Evolutionary conservation across 2,888 invertebrate species (phyloP), one percentile per base, ranked within the genome.

Genomic region (Phortica magna): DNA sequence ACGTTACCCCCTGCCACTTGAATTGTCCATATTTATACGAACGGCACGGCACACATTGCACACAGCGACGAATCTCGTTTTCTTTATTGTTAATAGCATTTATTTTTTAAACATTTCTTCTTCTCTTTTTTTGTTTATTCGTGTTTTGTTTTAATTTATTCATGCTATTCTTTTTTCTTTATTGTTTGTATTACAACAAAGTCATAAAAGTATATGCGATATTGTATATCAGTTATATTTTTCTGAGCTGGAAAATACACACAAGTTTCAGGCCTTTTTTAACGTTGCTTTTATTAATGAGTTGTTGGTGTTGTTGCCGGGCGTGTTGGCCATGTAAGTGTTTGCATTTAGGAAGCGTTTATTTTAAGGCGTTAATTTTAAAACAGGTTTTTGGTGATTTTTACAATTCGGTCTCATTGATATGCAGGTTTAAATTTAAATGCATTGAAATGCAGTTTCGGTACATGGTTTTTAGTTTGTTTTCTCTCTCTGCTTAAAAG

Each of bases 291-390:
- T 71, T 71, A 71, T 71, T 71, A 71, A 71, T 55, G 70, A 71
- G 39, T 53, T 31, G 43, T 53, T 48, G 48, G 2, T 14, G 48
- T 48, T 48, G 48, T 61, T 61, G 2, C 17, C 22, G 22, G 22
- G 10, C 10, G 61, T 61, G 55, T 71, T 71, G 70, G 42, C 70
- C 42, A 14, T 53, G 70, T 14, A 65, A 65, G 39, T 65, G 65
- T 12, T 12, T 41, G 65, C n/a, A 55, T 71, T 71, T 71, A 71
- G 70, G 70, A 53, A 71, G 70, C 55, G n/a, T 68, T 43, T 61
- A 7, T 22, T 61, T 22, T 17, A 61, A 61, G 61, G 31, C 61
- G 68, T 68, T 17, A 68, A 68, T 42, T 68, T 41, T 43, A 5
- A 12, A 71, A 71, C 70, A n/a, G 70, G 70, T 71, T 71, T 71